Evolutionary conservation across 2,797 vertebrate species (phyloP), one percentile per base, ranked within the genome.

Genomic region (Sebastes diploproa): DNA sequence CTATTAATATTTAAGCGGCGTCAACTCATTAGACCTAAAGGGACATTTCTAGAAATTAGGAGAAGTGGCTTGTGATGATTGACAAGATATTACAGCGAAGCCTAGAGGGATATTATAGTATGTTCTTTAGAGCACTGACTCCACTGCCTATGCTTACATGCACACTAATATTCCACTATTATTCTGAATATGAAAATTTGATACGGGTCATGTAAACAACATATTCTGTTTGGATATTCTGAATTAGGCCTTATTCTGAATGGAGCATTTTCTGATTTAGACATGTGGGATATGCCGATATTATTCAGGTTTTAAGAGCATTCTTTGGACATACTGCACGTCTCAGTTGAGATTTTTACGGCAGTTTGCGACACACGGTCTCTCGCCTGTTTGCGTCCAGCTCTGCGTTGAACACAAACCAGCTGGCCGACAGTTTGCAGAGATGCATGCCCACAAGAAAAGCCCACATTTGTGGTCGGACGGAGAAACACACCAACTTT

Each of bases 1-100:
- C 23, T 60, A 65, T 75, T 62, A 55, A 80, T 85, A 86, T 82
- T 81, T 72, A 71, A 79, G 52, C 1, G 6, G 20, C 11, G 72
- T 79, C 65, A 74, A 52, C 20, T 14, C n/a, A 46, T 8, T 7
- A 42, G 10, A 55, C 30, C 32, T 59, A 11, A 74, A 61, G 42
- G 65, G 68, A 68, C n/a, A 18, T 62, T 60, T 59, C 30, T 58
- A 12, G 23, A 42, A 64, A 67, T 27, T 29, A 74, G 72, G 60
- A 63, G 30, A 72, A 61, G 61, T 78, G 42, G 18, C n/a, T 29
- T 14, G 6, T 64, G n/a, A 59, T 59, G 25, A 32, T 36, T 42
- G 38, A 7, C 10, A 62, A 20, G 50, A 52, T 52, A 52, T n/a
- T 9, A 52, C 50, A 0, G 46, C 16, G 8, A 52, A n/a, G 46